Evolutionary conservation across 2,888 invertebrate species (phyloP), one percentile per base, ranked within the genome.

Genomic region (Eupithecia exiguata): DNA sequence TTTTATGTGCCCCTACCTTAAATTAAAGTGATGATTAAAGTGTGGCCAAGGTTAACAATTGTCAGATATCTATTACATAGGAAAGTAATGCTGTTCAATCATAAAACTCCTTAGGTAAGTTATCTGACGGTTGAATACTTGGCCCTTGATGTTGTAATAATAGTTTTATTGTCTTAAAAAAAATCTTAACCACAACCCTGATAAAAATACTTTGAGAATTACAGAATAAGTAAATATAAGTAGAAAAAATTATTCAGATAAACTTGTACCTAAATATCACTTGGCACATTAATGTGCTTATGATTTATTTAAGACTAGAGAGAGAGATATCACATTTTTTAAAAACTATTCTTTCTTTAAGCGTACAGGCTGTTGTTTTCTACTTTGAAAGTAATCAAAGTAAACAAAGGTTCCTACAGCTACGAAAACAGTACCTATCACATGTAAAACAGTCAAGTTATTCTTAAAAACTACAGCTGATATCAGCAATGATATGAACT

Each of bases 391-490:
- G 77, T 86, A 92, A 78, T 94, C 91, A 73, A 94, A 94, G 83
- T 93, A 94, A 3, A 93, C 86, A 83, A 85, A 92, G 43, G 94
- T 93, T 21, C 94, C 94, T 3, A 90, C 70, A 43, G 86, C 87
- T 7, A 94, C 94, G 71, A 93, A 84, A 25, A 87, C 70, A 1
- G 92, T 88, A 3, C 94, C 94, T 36, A 91, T 21, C 1, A 90
- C 81, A 82, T 94, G 94, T 69, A 88, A 88, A 43, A 86, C 14
- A 21, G 92, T 93, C 43, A 94, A 81, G 84, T 87, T 92, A 83
- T 89, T 94, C 83, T 93, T 93, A 89, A 94, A 94, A 80, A 92
- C 84, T 83, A 93, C 6, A 0, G 92, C 87, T 0, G 94, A 94
- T 80, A 94, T 85, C 67, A 94, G 67, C 2, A 94, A 79, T 7